phyloP scores from a whole-genome alignment of 92 coral and sea anemone genomes.

The Montipora capitata region DNA sequence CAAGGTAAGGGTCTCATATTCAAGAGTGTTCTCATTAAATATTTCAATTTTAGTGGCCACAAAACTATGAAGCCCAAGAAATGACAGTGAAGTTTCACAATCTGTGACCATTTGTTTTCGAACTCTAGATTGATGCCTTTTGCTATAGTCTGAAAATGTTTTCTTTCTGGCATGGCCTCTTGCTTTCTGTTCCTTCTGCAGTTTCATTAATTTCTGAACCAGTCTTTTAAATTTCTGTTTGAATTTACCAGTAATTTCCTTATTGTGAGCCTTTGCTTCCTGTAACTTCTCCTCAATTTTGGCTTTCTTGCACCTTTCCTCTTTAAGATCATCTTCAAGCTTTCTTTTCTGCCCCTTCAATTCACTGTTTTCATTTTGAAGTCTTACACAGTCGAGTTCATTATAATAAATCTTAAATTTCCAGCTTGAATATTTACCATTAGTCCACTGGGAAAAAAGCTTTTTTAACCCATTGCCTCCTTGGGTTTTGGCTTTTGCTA shows the following conservation, averaged over 20 bases:
- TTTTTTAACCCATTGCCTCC: no score
- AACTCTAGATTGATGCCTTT: slow-evolving; percentile 29
- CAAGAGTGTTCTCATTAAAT: slow-evolving; percentile 38
- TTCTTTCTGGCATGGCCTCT: slow-evolving; percentile 58
- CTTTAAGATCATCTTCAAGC: slow-evolving; percentile 10
- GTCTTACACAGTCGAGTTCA: slow-evolving; percentile 1
- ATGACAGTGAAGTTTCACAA: no score
- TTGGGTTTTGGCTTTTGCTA: no score
- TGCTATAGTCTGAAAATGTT: slow-evolving; percentile 13
- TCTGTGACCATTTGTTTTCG: no score
- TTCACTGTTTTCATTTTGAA: not conserved
- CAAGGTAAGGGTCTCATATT: slow-evolving; percentile 34
- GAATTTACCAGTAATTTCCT: slow-evolving; percentile 15
- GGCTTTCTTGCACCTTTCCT: no score
- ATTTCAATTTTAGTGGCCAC: slow-evolving; percentile 61
- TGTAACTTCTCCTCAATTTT: slow-evolving; percentile 18
- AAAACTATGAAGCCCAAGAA: no score
- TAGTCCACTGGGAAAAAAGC: no score
- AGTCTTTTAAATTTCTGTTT: no score
- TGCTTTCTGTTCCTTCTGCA: slow-evolving; percentile 33
- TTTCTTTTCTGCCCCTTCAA: slow-evolving; percentile 17
- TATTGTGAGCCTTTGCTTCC: no score
- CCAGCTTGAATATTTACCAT: slow-evolving; percentile 3
- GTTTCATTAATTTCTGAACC: slow-evolving; percentile 46
- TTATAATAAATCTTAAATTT: slow-evolving; percentile 1